Evolutionary conservation across 2,113 vertebrate genomes (phyloP).

Genomic region (Lagopus muta): DNA sequence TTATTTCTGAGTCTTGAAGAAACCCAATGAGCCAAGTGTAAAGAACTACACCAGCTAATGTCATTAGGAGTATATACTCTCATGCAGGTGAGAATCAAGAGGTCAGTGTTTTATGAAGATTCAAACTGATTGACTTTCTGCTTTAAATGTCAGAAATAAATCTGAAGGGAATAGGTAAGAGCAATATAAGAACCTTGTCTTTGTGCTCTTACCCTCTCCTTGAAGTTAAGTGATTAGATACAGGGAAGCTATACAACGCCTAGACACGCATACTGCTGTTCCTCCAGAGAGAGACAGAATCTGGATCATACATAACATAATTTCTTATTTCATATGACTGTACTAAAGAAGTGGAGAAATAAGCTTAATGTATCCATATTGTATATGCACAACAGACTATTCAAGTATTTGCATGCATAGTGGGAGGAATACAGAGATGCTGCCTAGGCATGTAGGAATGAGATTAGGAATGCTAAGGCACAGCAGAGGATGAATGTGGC

Average conservation of each 20-base stretch:
- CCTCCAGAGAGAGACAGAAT: not conserved
- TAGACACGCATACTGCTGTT: not conserved
- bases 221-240: not conserved
- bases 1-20: not conserved
- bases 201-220: not conserved
- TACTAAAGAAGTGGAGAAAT: not conserved
- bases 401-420: not conserved
- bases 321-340: not conserved
- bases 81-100: fast-evolving
- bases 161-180: not conserved
- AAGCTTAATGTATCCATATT: not conserved
- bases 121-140: not conserved
- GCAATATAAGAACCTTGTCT: not conserved
- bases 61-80: not conserved
- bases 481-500: not conserved
- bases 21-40: not conserved
- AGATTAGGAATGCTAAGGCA: not conserved
- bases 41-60: not conserved
- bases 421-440: not conserved
- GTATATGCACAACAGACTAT: not conserved
- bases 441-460: not conserved
- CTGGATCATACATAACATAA: not conserved
- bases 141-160: not conserved
- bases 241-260: not conserved
- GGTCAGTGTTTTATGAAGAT: not conserved